These are phyloP conservation scores for Corydoras maculifer DNA, from an alignment of 2,113 vertebrate genomes.

Conservation along the genomic window DNA sequence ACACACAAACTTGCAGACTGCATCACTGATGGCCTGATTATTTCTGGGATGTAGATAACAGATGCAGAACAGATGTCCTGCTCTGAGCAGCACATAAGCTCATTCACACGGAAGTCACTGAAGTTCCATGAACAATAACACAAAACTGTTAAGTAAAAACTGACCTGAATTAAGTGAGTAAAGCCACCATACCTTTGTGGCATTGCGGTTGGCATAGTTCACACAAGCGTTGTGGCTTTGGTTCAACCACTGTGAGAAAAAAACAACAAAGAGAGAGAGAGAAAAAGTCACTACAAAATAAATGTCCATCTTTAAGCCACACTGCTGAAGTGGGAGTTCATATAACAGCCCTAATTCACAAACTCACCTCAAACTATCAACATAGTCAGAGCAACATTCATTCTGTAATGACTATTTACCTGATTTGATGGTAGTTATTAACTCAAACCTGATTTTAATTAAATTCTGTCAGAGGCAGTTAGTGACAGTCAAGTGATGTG, in stretches of 20 bases:
- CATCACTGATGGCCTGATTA: neutral
- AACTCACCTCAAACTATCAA: too few species aligned
- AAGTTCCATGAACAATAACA: neutral
- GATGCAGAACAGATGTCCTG: slow-evolving; percentile 35
- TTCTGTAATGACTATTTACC: too few species aligned
- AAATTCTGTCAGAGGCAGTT: too few species aligned
- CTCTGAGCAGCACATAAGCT: slow-evolving; percentile 24
- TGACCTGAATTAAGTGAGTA: slow-evolving; percentile 22
- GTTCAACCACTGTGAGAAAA: slow-evolving; percentile 82
- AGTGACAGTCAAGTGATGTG: too few species aligned
- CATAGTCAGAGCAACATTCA: too few species aligned
- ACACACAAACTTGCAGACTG: neutral
- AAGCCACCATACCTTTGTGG: slow-evolving; percentile 78
- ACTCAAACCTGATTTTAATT: too few species aligned
- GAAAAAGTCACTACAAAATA: too few species aligned
- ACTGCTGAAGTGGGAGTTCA: too few species aligned
- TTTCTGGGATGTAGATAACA: neutral
- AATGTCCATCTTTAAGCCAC: too few species aligned
- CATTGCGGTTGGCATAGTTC: slow-evolving; percentile 97
- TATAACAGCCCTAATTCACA: too few species aligned
- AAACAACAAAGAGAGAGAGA: neutral
- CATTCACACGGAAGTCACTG: slow-evolving; percentile 33
- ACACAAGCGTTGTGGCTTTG: slow-evolving; percentile 98
- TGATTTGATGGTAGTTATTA: too few species aligned
- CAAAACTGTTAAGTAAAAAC: neutral